These are phyloP conservation scores for Seriola aureovittata DNA, from an alignment of 2,113 vertebrate species.

Conservation along the genomic window DNA sequence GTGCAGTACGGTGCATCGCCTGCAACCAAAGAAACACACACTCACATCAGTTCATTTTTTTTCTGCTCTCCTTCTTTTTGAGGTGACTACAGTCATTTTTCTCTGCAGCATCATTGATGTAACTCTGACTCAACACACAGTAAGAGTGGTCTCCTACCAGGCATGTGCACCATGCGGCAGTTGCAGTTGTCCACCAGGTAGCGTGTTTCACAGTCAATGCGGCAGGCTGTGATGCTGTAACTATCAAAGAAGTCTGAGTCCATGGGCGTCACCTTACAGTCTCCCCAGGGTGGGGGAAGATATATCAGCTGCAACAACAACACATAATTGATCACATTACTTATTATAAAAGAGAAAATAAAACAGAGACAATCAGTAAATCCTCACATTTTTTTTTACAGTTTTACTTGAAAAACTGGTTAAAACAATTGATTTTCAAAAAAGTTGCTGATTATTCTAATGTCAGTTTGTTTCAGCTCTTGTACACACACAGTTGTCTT, in stretches of 20 bases:
- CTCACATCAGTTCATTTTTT: neutral
- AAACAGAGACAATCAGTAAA: too few species aligned
- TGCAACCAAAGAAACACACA: constrained; percentile 72
- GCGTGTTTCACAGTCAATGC: constrained; percentile 97
- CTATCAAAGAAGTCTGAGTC: constrained; percentile 96
- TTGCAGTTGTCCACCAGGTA: constrained; percentile 99
- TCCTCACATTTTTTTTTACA: too few species aligned
- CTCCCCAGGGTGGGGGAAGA: constrained; percentile 96
- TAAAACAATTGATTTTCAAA: too few species aligned
- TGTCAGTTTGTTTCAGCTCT: too few species aligned
- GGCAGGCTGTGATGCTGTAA: constrained; percentile 98
- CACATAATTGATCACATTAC: neutral
- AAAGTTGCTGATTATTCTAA: too few species aligned
- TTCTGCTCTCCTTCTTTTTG: neutral
- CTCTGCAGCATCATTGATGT: neutral
- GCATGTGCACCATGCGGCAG: constrained; percentile 99
- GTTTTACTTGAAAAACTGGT: too few species aligned
- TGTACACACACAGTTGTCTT: too few species aligned
- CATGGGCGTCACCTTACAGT: constrained; percentile 92
- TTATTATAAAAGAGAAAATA: neutral
- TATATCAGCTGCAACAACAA: constrained; percentile 90
- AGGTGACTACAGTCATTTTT: constrained; percentile 4
- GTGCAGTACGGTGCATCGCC: constrained; percentile 97
- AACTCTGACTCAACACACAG: constrained; percentile 11
- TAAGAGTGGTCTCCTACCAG: constrained; percentile 82